Conservation (phyloP, 2,113 vertebrate genomes). For the Talpa occidentalis region DNA sequence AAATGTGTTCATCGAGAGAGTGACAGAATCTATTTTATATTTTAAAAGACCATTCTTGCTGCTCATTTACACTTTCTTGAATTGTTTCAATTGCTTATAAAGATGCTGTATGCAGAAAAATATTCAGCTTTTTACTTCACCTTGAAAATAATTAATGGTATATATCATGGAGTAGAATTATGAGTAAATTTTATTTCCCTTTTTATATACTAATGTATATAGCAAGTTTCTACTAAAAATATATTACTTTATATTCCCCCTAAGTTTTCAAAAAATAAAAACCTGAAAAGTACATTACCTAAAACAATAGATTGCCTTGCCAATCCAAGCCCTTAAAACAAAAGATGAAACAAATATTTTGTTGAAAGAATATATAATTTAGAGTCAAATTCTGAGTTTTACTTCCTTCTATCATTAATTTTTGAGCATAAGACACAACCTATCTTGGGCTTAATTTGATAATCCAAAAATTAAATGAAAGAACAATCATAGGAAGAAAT, state of each 20-base stretch:
- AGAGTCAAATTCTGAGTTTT: not conserved
- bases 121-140: not conserved
- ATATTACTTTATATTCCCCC: not conserved
- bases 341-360: not conserved
- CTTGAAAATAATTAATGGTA: not conserved
- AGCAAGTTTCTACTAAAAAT: not conserved
- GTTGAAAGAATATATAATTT: not conserved
- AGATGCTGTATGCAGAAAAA: not conserved
- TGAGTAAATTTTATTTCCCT: not conserved
- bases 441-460: not conserved
- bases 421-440: not conserved
- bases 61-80: not conserved
- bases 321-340: not conserved
- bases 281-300: not conserved
- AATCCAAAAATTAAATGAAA: constrained; percentile 1
- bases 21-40: not conserved
- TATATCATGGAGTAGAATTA: not conserved
- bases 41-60: not conserved
- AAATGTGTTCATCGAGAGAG: not conserved
- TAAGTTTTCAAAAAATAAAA: not conserved
- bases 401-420: not conserved
- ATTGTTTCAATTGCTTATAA: not conserved
- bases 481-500: not conserved
- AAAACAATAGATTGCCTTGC: not conserved
- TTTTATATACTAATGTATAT: not conserved